phyloP scores from a whole-genome alignment of 2,888 invertebrate species.

The Drosophila borborema region DNA sequence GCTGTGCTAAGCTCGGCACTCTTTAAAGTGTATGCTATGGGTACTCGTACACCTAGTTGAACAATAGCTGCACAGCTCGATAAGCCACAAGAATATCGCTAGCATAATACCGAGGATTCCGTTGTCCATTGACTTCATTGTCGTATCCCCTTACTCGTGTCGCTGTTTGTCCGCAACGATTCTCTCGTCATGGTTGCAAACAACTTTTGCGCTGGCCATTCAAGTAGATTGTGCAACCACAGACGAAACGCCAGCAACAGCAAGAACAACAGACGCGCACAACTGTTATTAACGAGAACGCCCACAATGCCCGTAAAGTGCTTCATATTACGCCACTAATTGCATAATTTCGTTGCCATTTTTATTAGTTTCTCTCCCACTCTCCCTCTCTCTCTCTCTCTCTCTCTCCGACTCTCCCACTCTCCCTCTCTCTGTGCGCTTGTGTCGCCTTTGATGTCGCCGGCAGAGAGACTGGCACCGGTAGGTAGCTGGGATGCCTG shows the following conservation, averaged over 20 bases:
- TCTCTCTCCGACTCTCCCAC: slow-evolving; percentile 34
- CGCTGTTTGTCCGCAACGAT: slow-evolving; percentile 17
- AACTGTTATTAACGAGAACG: slow-evolving; percentile 71
- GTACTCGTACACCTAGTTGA: neutral
- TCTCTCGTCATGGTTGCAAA: slow-evolving; percentile 35
- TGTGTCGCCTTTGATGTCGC: slow-evolving; percentile 67
- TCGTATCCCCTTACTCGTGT: slow-evolving; percentile 10
- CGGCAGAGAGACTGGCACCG: slow-evolving; percentile 32
- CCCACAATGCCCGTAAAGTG: slow-evolving; percentile 79
- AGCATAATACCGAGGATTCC: slow-evolving; percentile 25
- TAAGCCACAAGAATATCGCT: slow-evolving; percentile 36
- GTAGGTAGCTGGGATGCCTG: no score
- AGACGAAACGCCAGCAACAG: slow-evolving; percentile 8
- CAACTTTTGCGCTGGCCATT: slow-evolving; percentile 48
- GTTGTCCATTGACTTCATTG: slow-evolving; percentile 18
- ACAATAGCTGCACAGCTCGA: slow-evolving; percentile 22
- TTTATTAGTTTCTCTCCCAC: slow-evolving; percentile 66
- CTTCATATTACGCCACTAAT: slow-evolving; percentile 80
- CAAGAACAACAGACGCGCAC: slow-evolving; percentile 23
- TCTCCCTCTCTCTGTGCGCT: slow-evolving; percentile 49
- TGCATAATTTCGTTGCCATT: slow-evolving; percentile 79
- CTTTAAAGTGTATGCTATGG: neutral
- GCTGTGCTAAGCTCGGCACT: neutral
- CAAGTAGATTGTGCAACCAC: slow-evolving; percentile 25
- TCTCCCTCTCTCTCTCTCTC: slow-evolving; percentile 48